phyloP scores from a whole-genome alignment of 2,888 invertebrate species.

The Drosophila macrothrix region DNA sequence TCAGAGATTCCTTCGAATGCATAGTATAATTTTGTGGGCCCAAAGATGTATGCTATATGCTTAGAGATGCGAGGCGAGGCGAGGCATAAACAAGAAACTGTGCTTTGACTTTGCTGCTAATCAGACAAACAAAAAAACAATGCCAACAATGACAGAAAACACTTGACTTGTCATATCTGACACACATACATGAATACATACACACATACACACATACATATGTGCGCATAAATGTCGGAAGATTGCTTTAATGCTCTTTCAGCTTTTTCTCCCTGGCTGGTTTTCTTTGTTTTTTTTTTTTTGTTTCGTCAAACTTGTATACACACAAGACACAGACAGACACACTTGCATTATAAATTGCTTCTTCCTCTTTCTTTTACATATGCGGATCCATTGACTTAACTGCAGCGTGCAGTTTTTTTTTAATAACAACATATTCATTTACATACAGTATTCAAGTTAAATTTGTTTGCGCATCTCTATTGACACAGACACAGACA shows the following conservation, averaged over 20 bases:
- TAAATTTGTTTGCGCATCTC: neutral
- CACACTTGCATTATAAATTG: neutral
- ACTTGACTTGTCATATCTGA: constrained; percentile 82
- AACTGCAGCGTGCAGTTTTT: neutral
- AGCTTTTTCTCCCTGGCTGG: neutral
- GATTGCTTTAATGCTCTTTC: constrained; percentile 67
- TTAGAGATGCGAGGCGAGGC: neutral
- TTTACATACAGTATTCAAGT: neutral
- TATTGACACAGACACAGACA: neutral
- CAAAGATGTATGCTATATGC: constrained; percentile 30
- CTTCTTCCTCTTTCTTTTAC: neutral
- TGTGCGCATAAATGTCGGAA: constrained; percentile 57
- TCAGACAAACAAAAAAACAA: constrained; percentile 34
- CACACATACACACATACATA: constrained; percentile 48
- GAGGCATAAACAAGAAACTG: neutral
- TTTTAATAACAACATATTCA: neutral
- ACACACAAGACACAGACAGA: neutral
- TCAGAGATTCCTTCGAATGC: neutral
- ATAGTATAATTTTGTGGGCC: neutral
- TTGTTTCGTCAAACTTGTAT: neutral
- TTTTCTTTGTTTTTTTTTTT: neutral
- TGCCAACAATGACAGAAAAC: constrained; percentile 58
- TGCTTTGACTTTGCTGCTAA: constrained; percentile 19
- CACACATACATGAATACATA: constrained; percentile 40
- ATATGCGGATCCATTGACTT: neutral